Evolutionary conservation across 2,888 invertebrate genomes (phyloP).

Genomic region (Orthosia gothica): DNA sequence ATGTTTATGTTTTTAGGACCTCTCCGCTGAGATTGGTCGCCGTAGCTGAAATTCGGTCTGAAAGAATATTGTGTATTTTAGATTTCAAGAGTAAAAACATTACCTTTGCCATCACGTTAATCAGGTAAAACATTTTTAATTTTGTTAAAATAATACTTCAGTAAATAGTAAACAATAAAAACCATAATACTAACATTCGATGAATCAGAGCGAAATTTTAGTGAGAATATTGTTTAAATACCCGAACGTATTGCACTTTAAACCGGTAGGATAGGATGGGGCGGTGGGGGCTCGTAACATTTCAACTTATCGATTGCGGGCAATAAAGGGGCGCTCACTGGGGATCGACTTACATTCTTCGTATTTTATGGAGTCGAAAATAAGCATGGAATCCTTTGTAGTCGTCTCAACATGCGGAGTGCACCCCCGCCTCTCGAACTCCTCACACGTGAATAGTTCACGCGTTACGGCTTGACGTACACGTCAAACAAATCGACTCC

Average conservation of each 20-base stretch:
- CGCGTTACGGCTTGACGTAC: conserved; percentile 1
- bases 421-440: conserved; percentile 4
- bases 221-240: conserved; percentile 56
- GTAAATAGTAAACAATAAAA: not conserved
- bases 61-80: too few relatives aligned
- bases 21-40: too few relatives aligned
- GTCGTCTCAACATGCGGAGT: conserved; percentile 25
- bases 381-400: conserved; percentile 64
- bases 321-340: conserved; percentile 63
- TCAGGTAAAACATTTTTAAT: too few relatives aligned
- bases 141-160: too few relatives aligned
- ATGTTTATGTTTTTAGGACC: too few relatives aligned
- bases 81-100: too few relatives aligned
- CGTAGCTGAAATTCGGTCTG: too few relatives aligned
- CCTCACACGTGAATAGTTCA: conserved; percentile 7
- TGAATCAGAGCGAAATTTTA: conserved; percentile 20
- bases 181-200: not conserved
- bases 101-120: too few relatives aligned
- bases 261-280: conserved; percentile 5
- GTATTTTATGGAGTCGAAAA: conserved; percentile 76
- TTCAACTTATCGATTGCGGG: conserved; percentile 68
- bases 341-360: conserved; percentile 73
- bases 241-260: conserved; percentile 60
- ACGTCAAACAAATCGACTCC: not conserved
- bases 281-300: conserved; percentile 43